These are phyloP conservation scores for Chrysodeixis includens DNA, from an alignment of 2,888 invertebrate species.

Conservation along the genomic window DNA sequence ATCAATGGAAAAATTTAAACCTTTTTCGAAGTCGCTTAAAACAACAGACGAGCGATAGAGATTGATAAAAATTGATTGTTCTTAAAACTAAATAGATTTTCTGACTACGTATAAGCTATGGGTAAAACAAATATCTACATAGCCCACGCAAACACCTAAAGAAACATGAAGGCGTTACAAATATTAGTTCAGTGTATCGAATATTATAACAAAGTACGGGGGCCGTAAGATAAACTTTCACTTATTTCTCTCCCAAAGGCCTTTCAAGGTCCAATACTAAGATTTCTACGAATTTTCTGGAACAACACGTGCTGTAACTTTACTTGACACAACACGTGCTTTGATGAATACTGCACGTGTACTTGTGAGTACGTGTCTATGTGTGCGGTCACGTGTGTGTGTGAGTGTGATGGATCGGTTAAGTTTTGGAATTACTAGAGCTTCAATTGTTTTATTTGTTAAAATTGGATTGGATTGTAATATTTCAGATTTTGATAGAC, in stretches of 20 bases:
- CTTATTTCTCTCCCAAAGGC: not conserved
- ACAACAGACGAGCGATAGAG: too few species aligned
- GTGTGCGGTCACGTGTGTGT: too few species aligned
- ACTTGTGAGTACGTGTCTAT: too few species aligned
- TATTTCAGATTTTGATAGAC: too few species aligned
- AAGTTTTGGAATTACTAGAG: too few species aligned
- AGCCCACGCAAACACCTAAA: not conserved
- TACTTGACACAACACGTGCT: slow-evolving; percentile 32
- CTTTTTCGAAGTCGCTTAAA: not conserved
- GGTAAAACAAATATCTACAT: not conserved
- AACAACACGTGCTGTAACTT: slow-evolving; percentile 29
- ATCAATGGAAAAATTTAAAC: too few species aligned
- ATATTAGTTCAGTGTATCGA: slow-evolving; percentile 1
- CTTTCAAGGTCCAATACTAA: not conserved
- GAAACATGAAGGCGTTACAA: not conserved
- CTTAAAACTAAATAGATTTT: not conserved
- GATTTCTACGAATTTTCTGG: not conserved
- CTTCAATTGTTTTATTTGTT: too few species aligned
- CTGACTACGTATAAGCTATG: not conserved
- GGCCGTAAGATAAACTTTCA: not conserved
- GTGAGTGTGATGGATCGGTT: too few species aligned
- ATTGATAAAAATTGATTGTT: too few species aligned
- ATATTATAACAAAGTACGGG: not conserved
- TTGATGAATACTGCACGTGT: slow-evolving; percentile 17
- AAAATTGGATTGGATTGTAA: too few species aligned